Evolutionary conservation across 2,888 invertebrate genomes (phyloP), one percentile per base, ranked within the genome.

Genomic region (Oconnorella tubifera): DNA sequence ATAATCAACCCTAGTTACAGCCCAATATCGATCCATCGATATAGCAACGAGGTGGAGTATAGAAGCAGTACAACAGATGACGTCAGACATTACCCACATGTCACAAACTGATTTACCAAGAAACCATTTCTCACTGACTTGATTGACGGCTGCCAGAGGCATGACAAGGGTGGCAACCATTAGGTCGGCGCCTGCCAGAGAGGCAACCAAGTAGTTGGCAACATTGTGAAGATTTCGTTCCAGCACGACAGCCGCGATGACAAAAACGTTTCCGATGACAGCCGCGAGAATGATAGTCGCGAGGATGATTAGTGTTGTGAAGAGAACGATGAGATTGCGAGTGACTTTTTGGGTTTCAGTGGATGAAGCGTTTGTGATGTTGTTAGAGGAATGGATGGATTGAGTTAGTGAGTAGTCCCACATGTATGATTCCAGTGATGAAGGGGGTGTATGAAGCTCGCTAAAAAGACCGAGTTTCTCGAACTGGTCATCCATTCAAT

Each of bases 11-110:
- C 93, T 89, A 67, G 98, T 98, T 76, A 99, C 96, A 65, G 97
- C 96, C 97, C 97, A 98, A 84, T 94, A 99, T 67, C 94, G 89
- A 85, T 98, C 95, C 73, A 95, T 88, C 69, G 97, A 94, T 76
- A 98, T 96, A 75, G 95, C 93, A 72, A 98, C 93, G 70, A 97
- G 87, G 84, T 98, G 97, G 75, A 98, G 86, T 81, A 98, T 96
- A 74, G 95, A 93, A 59, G 96, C 93, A 0, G 97, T 95, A 83
- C 97, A 97, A 85, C 95, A 92, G 1, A 97, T 87, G n/a, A 98
- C 96, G 58, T 68, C 68, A 28, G 65, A 62, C 55, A 92, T 92
- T 33, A 95, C 94, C 95, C 95, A 98, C 88, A 96, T 91, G 84
- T 96, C 94, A 83, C 97, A 96, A 3, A 81, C 61, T 23, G 51